Base-by-base conservation (phyloP, 2,797 vertebrate species). In the Danio tinwini region DNA sequence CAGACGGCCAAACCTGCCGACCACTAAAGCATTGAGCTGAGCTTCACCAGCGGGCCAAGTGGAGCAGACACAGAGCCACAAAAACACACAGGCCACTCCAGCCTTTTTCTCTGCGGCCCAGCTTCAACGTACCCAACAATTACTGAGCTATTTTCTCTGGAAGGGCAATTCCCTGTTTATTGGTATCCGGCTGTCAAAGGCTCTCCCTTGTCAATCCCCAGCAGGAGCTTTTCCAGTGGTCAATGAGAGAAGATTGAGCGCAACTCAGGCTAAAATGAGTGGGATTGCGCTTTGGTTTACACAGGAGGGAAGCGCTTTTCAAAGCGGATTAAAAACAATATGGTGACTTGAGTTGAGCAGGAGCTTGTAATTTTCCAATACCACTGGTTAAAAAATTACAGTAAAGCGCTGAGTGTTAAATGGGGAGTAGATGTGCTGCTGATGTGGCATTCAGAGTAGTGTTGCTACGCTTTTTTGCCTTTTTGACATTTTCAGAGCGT, bases 141-240 rank as follows among this genome's bases (percentile, higher is more conserved):
- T 92, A 93, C 89, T 81, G 80, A 90, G 89, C 90, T 93, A 91
- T 92, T 94, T 93, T 93, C 91, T 91, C 90, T 86, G 84, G 89
- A 87, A 88, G 85, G 87, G 87, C 87, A 91, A 92, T 92, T 91
- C 92, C 90, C 90, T 91, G 90, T 93, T 92, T 93, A 93, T 93
- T 90, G 89, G 86, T 86, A 91, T 87, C 77, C 89, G 88, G 88
- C 84, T 91, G 89, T 93, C 90, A 86, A 82, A 83, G 81, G 87
- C 84, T 83, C 82, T 84, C 85, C 86, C 88, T 29, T 84, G 87
- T 90, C 88, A 86, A 89, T 83, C 86, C 88, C 76, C 85, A 85
- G 87, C 86, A 90, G 74, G 74, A 87, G 58, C 37, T 55, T 81
- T 53, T 64, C 19, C 53, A 69, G 45, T 40, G 40, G 69, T 85